Conservation (phyloP, 2,888 invertebrate genomes). For the Xanthorhoe designata region DNA sequence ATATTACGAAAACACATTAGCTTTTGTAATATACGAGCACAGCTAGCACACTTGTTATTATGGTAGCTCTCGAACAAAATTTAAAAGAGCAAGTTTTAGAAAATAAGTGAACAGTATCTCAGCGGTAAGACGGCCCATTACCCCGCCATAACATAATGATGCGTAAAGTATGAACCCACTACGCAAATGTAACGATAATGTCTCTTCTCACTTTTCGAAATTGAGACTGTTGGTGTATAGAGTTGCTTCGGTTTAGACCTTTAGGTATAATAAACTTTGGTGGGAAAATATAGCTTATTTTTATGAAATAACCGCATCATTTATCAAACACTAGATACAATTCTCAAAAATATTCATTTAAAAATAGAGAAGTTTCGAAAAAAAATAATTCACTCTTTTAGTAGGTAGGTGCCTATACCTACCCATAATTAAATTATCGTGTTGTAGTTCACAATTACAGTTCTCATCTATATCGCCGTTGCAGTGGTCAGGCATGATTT, state of each 20-base stretch:
- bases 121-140: slow-evolving; percentile 48
- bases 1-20: not conserved
- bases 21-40: not conserved
- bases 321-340: not conserved
- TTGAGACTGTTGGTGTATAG: slow-evolving; percentile 27
- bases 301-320: not conserved
- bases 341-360: not conserved
- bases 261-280: slow-evolving; percentile 12
- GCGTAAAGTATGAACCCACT: slow-evolving; percentile 50
- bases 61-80: not conserved
- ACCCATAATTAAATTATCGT: too few species aligned
- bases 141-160: slow-evolving; percentile 55
- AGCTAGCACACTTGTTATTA: not conserved
- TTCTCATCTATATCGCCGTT: too few species aligned
- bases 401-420: too few species aligned
- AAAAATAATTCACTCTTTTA: too few species aligned
- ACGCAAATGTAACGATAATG: slow-evolving; percentile 39
- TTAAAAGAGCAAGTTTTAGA: slow-evolving; percentile 9
- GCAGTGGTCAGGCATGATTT: too few species aligned
- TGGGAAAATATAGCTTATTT: not conserved
- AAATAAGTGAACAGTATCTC: slow-evolving; percentile 31
- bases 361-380: too few species aligned
- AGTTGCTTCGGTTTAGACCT: slow-evolving; percentile 17
- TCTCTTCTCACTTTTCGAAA: slow-evolving; percentile 34
- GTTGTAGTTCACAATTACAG: too few species aligned